These are phyloP conservation scores for Lontra canadensis DNA, from an alignment of 2,113 vertebrate species.

Conservation along the genomic window DNA sequence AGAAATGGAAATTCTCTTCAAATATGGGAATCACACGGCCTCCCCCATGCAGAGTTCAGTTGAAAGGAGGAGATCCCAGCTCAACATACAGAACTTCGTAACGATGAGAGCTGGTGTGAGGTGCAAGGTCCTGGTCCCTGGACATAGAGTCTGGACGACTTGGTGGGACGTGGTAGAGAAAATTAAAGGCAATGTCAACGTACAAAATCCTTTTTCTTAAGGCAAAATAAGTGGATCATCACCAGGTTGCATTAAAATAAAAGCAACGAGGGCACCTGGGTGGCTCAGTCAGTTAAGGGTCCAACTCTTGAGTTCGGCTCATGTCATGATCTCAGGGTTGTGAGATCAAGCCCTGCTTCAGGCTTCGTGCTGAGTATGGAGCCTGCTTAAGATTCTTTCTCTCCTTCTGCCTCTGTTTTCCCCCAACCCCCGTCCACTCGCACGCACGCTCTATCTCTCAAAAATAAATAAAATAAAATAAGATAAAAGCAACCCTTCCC, in stretches of 20 bases:
- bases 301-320: neutral
- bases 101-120: neutral
- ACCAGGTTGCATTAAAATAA: constrained; percentile 9
- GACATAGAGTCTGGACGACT: neutral
- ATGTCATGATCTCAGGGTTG: neutral
- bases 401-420: neutral
- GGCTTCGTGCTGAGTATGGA: neutral
- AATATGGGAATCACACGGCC: neutral
- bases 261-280: neutral
- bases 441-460: neutral
- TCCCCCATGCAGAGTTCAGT: no score
- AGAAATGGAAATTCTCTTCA: neutral
- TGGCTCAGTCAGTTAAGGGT: neutral
- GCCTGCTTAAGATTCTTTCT: neutral
- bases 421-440: neutral
- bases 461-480: neutral
- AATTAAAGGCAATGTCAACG: neutral
- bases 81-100: neutral
- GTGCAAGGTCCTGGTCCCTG: neutral
- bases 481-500: neutral
- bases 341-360: neutral
- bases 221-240: neutral
- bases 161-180: neutral
- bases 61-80: neutral
- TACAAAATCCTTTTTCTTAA: neutral